Percentiles rank a stretch among this genome's conserved stretches.
These are phyloP conservation scores for Botrylloides violaceus DNA, from an alignment of 23 tunicate genomes.

Conservation along the genomic window DNA sequence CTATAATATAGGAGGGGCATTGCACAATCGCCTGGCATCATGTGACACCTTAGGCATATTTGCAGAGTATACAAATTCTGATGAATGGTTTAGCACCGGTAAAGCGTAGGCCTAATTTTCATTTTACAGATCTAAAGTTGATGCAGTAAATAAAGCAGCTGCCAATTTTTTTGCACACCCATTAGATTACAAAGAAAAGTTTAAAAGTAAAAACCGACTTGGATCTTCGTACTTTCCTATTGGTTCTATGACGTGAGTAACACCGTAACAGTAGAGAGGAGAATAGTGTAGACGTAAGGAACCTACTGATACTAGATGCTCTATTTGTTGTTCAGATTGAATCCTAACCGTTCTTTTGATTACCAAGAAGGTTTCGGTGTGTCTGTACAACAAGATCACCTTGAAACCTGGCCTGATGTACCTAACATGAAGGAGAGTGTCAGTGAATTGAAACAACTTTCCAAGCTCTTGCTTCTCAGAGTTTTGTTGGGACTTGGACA, in stretches of 20 bases:
- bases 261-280: too few relatives aligned
- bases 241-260: not conserved
- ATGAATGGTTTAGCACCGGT: too few relatives aligned
- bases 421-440: not conserved
- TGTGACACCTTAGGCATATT: too few relatives aligned
- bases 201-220: not conserved
- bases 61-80: too few relatives aligned
- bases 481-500: slow-evolving; percentile 33
- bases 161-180: not conserved
- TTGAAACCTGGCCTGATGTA: not conserved
- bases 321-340: not conserved
- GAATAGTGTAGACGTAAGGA: too few relatives aligned
- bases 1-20: too few relatives aligned
- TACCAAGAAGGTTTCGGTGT: not conserved
- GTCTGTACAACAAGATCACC: not conserved
- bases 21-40: too few relatives aligned
- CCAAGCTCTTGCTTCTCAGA: slow-evolving; percentile 14
- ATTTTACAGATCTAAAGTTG: not conserved
- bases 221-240: not conserved
- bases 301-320: not conserved
- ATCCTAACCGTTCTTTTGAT: not conserved
- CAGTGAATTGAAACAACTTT: not conserved
- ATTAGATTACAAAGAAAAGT: not conserved
- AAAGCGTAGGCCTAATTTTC: too few relatives aligned
- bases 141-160: not conserved